Evolutionary conservation across 2,888 invertebrate genomes (phyloP), one percentile per base, ranked within the genome.

Genomic region (Plebejus anna): DNA sequence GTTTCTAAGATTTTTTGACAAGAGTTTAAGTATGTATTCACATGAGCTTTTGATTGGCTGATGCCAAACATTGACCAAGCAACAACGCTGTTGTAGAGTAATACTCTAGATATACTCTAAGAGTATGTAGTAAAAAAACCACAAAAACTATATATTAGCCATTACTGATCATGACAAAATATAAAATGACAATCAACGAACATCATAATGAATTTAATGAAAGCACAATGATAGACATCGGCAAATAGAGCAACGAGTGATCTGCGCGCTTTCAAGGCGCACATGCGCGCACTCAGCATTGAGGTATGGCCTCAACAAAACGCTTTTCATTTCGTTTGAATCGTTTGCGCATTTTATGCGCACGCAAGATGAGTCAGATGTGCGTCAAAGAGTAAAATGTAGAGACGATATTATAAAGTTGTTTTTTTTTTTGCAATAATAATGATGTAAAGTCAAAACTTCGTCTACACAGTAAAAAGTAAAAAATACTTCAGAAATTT

Each of bases 281-380:
- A 91, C 91, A 91, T 90, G 91, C 89, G 88, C 87, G 80, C 87
- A 80, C 81, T 88, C 87, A 87, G 87, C 73, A 42, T 71, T 59
- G 85, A 85, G 85, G 85, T 83, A 84, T 85, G 85, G 79, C 78
- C 85, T 88, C 82, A 85, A 91, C 90, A 91, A 91, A 92, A 92
- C 88, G 91, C 93, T 92, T 94, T 94, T 93, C 90, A 92, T 92
- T 90, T 89, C 89, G 81, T 89, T 89, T 90, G 86, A 92, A 90
- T 88, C 89, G 86, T 84, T 85, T 80, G 84, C 83, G 82, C 81
- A 82, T 83, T 82, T 82, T 83, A 82, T 82, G 84, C 84, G 86
- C 87, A 83, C 85, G 84, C 83, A 83, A 81, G 83, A 84, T 90
- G 89, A 89, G 81, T 84, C 85, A 84, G 80, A 79, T 80, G 78